Evolutionary conservation across 2,888 invertebrate genomes (phyloP), one percentile per base, ranked within the genome.

Genomic region (Eupithecia vulgata): DNA sequence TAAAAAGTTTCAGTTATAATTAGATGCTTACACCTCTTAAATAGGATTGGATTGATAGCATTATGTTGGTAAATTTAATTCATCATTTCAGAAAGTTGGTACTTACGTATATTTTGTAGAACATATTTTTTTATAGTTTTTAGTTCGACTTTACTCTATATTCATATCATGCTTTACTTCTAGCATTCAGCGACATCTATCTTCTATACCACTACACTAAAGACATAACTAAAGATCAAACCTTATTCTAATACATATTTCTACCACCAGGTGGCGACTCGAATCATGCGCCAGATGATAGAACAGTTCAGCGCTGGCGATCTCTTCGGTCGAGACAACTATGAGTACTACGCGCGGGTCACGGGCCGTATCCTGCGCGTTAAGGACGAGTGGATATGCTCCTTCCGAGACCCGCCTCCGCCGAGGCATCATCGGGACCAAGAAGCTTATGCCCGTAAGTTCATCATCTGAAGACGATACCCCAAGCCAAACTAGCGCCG

Each of bases 251-350:
- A 52, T 15, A 52, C 48, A 21, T 6, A 52, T 52, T 52, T n/a
- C 7, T 17, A n/a, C 34, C 25, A 62, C 30, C 89, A 98, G 98
- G 97, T 98, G 88, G 99, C 99, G 79, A 99, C 99, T 48, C 96
- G 97, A 84, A 98, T 99, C 80, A 98, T 99, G 97, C 98, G 99
- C 87, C 97, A 99, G 89, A 96, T 99, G 90, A 99, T 99, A 84
- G 99, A 99, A 91, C 98, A 99, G 93, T 99, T 99, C 95, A 99
- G 99, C 74, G 97, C 98, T 48, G 97, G 98, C 77, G 98, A 99
- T 91, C 95, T 99, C 81, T 99, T 99, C 91, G 99, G 99, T 1
- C 96, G 97, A 68, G 97, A 97, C 76, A 98, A 98, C 92, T 99
- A 99, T 90, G 98, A 98, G 92, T 99, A 98, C 91, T 99, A 99